Conservation (phyloP, 2,113 vertebrate genomes). For the Neotoma lepida region DNA sequence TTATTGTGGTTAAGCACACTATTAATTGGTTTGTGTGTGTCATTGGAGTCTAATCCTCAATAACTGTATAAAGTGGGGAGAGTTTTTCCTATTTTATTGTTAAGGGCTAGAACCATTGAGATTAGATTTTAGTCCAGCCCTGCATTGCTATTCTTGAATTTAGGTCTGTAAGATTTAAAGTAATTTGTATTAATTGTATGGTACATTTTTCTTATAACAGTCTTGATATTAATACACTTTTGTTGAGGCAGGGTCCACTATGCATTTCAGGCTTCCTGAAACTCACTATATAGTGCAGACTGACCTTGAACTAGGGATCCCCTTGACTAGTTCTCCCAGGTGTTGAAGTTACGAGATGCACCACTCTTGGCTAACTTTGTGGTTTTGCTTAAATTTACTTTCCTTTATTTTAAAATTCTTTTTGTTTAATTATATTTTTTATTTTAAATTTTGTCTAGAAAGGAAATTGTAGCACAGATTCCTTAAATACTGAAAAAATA, state of each 20-base stretch:
- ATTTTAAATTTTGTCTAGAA: constrained; percentile 35
- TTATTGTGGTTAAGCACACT: background rate
- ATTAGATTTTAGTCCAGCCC: background rate
- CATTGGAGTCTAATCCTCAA: background rate
- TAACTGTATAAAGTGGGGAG: background rate
- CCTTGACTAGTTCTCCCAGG: background rate
- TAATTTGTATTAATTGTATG: background rate
- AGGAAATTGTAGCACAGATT: constrained; percentile 7
- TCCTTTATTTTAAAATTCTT: constrained; percentile 41
- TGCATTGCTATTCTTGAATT: background rate
- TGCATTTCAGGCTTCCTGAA: background rate
- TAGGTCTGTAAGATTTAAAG: background rate
- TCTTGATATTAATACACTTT: background rate
- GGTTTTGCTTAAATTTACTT: background rate
- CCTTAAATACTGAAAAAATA: background rate
- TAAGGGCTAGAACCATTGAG: background rate
- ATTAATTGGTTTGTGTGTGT: background rate
- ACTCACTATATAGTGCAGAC: rapidly evolving
- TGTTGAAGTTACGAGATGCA: background rate
- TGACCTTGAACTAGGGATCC: background rate
- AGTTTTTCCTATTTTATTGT: background rate
- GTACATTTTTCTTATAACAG: background rate
- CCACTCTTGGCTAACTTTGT: background rate
- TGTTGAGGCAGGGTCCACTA: background rate
- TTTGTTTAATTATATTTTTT: background rate